Base-by-base conservation (phyloP, 1,140 invertebrate species). In the Brachionus asplanchnoidis region DNA sequence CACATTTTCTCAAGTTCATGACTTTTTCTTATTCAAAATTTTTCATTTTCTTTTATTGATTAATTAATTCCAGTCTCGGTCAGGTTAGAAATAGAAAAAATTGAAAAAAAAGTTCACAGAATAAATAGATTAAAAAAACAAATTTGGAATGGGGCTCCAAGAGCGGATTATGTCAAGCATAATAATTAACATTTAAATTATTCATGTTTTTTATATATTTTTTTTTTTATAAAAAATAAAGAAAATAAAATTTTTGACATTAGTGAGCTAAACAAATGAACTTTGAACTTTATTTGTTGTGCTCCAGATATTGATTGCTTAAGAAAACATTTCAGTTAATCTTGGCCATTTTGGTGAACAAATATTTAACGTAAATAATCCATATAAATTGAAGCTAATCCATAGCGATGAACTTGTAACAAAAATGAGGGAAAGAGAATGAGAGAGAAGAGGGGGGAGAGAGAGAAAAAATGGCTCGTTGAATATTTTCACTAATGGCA, bases 281-380 rank as follows among this genome's bases (percentile, higher is more conserved):
- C 53, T 56, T 56, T 56, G 53, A 56, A 56, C 53, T 56, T 56
- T 20, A 56, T n/a, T 40, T 32, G 5, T 68, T 68, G 32, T 68
- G 65, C 26, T 68, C 65, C 14, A 68, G 23, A 32, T 68, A 36
- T 20, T 1, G 6, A 6, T 40, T 68, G 26, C 26, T 32, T 32
- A 68, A 68, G 65, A 28, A 68, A 68, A 68, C 32, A 68, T 28
- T 28, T 40, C 17, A 68, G 65, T 40, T 68, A 68, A 68, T 32
- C 65, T 68, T 32, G 65, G 26, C 32, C 65, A 68, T 68, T 23
- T 68, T 68, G 26, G 32, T 20, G 32, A 68, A 28, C 65, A 68
- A 68, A 68, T 68, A 68, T 68, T 68, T 68, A 68, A 32, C 32
- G n/a, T 32, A 68, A 68, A 68, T 68, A 68, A 68, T 36, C 65